phyloP scores from a whole-genome alignment of 2,113 vertebrate genomes.

The Centropus unirufus region DNA sequence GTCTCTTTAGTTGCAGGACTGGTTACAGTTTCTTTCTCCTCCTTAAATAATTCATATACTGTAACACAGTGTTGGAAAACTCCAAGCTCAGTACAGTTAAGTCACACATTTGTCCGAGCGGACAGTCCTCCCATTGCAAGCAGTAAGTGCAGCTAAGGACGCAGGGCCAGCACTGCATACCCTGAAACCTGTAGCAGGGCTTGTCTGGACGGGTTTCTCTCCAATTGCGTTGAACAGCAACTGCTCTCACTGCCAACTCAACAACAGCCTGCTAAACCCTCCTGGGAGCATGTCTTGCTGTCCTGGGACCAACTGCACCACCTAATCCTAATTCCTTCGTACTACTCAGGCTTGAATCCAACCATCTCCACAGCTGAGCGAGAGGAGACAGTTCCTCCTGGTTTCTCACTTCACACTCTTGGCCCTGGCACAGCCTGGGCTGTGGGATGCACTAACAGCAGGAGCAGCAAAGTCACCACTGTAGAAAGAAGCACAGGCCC shows the following conservation, averaged over 20 bases:
- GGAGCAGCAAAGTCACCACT: not conserved
- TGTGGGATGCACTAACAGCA: accelerated
- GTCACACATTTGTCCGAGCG: not conserved
- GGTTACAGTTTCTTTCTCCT: not conserved
- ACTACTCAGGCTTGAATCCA: not conserved
- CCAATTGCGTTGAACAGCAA: not conserved
- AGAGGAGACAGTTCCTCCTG: not conserved
- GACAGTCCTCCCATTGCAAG: accelerated
- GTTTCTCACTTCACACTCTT: not conserved
- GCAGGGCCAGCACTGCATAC: not conserved
- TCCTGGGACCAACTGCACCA: not conserved
- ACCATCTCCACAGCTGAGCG: not conserved
- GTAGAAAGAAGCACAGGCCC: not conserved
- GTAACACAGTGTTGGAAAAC: not conserved
- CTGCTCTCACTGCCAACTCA: not conserved
- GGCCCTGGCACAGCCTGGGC: not conserved
- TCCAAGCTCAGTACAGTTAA: not conserved
- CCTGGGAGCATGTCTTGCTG: not conserved
- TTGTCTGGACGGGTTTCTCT: not conserved
- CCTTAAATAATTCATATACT: not conserved
- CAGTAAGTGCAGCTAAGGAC: no score
- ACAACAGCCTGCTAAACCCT: not conserved
- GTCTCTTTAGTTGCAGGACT: not conserved
- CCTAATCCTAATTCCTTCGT: not conserved
- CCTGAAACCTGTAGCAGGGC: accelerated